Base-by-base conservation (phyloP, 2,797 vertebrate species). In the Luscinia megarhynchos region DNA sequence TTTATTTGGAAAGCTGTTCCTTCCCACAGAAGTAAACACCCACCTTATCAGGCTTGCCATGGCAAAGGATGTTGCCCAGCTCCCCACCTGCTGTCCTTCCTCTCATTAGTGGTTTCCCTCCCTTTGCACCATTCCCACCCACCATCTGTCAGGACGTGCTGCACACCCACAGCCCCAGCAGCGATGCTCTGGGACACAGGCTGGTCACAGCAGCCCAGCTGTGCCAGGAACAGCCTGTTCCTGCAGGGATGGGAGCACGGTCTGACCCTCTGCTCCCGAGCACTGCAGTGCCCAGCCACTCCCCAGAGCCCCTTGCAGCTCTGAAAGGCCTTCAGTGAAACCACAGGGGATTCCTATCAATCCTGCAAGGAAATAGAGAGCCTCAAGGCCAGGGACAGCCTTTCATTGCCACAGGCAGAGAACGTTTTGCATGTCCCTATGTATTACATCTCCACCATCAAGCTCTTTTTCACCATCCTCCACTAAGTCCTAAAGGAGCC, bases 1-100 rank as follows among this genome's bases (percentile, higher is more conserved):
- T 95, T 90, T 95, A 79, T 96, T 96, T 96, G 89, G 54, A 96
- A 93, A 87, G 63, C 64, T 94, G 54, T 85, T 92, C 87, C 90
- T 96, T 93, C 91, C 76, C 48, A 54, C 34, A 89, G 86, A 90
- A 95, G 86, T 84, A 93, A 93, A 94, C 93, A 83, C 89, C 81
- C 75, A 50, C 73, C 83, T 95, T 88, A 92, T 92, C 95, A 90
- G 77, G 26, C 81, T 55, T 66, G 62, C 86, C 87, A 75, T 23
- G 27, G 76, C 80, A 61, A 79, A 84, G 61, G 92, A 94, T 74
- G 64, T 82, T 93, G 85, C 70, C 89, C 76, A 84, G 83, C n/a
- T 94, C 78, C 90, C 78, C 84, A 90, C 81, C 74, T 95, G 84
- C 83, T 79, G 76, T 90, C 83, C 93, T 94, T 94, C 90, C 88